These are phyloP conservation scores for Lichenostomus cassidix DNA, from an alignment of 2,113 vertebrate species.

Conservation along the genomic window DNA sequence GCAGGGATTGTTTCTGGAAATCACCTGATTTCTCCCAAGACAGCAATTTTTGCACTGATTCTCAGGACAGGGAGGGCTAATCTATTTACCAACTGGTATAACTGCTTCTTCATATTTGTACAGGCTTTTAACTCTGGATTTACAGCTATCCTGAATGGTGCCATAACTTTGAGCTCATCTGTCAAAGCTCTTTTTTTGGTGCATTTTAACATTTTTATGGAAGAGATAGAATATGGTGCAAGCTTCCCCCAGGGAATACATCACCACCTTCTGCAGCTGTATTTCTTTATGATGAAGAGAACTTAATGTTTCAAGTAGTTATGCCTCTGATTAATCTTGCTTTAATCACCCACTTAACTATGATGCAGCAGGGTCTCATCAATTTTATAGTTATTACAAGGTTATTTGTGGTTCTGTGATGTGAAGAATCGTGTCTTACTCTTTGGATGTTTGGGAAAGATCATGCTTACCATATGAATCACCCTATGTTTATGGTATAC, in stretches of 20 bases:
- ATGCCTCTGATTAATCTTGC: neutral
- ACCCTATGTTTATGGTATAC: accelerated
- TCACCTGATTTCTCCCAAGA: neutral
- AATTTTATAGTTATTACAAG: neutral
- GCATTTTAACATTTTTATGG: neutral
- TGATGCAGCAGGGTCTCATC: neutral
- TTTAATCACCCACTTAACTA: neutral
- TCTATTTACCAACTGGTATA: neutral
- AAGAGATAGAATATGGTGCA: neutral
- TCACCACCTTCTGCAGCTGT: neutral
- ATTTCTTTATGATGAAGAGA: neutral
- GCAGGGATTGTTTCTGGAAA: neutral
- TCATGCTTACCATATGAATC: neutral
- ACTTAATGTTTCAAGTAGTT: neutral
- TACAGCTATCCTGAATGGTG: neutral
- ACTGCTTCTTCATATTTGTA: neutral
- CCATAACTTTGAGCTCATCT: neutral
- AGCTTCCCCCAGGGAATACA: neutral
- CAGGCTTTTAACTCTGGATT: neutral
- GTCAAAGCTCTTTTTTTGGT: neutral
- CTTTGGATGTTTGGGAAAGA: neutral
- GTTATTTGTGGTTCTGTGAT: neutral
- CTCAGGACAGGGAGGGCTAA: neutral
- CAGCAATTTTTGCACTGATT: neutral
- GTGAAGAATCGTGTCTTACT: neutral